phyloP scores from a whole-genome alignment of 2,113 vertebrate species.

The Hystrix brachyura region DNA sequence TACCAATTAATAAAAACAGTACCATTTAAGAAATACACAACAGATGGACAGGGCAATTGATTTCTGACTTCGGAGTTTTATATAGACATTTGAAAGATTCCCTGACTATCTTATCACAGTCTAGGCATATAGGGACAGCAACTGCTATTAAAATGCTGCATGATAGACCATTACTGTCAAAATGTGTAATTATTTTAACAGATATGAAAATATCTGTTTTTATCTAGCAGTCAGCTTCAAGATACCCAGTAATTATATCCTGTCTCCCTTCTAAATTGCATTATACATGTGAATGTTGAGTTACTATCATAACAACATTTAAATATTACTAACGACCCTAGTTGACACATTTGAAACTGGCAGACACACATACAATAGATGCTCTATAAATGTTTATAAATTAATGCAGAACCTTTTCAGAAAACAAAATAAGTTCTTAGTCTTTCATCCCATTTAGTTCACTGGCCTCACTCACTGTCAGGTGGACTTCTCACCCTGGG shows the following conservation, averaged over 20 bases:
- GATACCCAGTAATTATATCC: conserved; percentile 65
- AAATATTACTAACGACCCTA: conserved; percentile 28
- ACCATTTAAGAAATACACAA: neutral
- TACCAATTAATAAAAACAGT: neutral
- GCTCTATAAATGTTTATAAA: conserved; percentile 20
- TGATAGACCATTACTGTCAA: conserved; percentile 17
- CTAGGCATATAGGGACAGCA: conserved; percentile 14
- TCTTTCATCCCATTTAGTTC: conserved; percentile 6
- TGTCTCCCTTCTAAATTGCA: conserved; percentile 41
- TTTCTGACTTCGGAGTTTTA: conserved; percentile 39
- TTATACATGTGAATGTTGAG: neutral
- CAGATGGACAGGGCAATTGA: neutral
- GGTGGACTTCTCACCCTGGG: neutral
- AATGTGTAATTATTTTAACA: conserved; percentile 47
- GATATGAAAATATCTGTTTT: conserved; percentile 64
- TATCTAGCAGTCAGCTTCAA: conserved; percentile 45
- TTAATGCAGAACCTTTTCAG: conserved; percentile 17
- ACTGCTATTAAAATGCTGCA: neutral
- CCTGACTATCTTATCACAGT: neutral
- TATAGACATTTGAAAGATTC: neutral
- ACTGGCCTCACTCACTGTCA: neutral
- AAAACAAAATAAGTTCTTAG: neutral
- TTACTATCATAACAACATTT: conserved; percentile 61
- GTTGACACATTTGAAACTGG: conserved; percentile 15
- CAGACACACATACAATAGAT: neutral